Evolutionary conservation across 2,113 vertebrate species (phyloP).

Genomic region (Chaetorhynchus papuensis): DNA sequence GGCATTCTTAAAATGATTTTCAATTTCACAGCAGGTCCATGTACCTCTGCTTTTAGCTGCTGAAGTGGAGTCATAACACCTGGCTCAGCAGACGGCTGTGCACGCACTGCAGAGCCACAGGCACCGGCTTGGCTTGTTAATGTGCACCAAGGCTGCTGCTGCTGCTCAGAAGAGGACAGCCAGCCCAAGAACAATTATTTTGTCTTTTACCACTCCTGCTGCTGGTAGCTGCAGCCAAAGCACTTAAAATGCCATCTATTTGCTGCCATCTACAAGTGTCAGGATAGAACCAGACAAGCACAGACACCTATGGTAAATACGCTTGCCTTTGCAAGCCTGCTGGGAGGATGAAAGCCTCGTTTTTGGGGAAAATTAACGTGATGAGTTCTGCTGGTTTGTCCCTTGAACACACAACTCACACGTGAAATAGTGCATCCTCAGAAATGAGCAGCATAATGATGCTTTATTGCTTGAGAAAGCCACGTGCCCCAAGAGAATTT

Average conservation of each 20-base stretch:
- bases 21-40: not conserved
- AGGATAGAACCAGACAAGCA: not conserved
- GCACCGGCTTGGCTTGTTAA: not conserved
- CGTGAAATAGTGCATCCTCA: not conserved
- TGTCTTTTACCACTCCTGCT: not conserved
- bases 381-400: not conserved
- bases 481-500: not conserved
- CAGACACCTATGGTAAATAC: not conserved
- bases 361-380: not conserved
- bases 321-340: not conserved
- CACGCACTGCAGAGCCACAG: not conserved
- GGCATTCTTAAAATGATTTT: not conserved
- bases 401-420: not conserved
- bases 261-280: not conserved
- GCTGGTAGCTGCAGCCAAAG: not conserved
- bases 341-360: not conserved
- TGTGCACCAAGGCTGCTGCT: not conserved
- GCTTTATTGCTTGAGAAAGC: constrained; percentile 51
- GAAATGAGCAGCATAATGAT: not conserved
- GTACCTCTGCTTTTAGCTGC: not conserved
- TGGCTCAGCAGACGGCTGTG: not conserved
- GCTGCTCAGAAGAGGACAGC: not conserved
- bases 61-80: not conserved
- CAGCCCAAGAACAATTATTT: constrained; percentile 9
- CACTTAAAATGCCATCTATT: not conserved